Base-by-base conservation (phyloP, 2,888 invertebrate species). In the Dicranocentrus wangi region DNA sequence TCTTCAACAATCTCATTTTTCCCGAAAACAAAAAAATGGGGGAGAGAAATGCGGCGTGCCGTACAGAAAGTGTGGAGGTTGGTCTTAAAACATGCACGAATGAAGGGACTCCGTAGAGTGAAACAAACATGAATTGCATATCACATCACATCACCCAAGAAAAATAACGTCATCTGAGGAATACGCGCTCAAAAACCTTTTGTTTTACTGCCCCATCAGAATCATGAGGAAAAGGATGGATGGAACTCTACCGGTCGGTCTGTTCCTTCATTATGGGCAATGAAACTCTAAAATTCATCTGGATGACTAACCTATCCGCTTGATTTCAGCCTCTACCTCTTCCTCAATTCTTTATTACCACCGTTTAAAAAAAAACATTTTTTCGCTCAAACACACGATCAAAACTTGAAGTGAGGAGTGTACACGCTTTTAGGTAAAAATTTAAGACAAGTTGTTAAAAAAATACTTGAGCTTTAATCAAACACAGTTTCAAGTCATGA, bases 401-500 rank as follows among this genome's bases (percentile, higher is more conserved):
- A 58, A 27, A 25, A 5, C 7, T 39, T 13, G 13, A 39, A 39
- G 7, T 5, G 39, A 39, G n/a, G n/a, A n/a, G n/a, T n/a, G n/a
- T n/a, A 13, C 39, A 39, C 39, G 39, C 39, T 51, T 51, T 51
- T 51, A 17, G 17, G 51, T 19, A 63, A 53, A 70, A 51, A 63
- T 73, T 73, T 32, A 53, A 42, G 58, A 58, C 66, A 42, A 55
- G 58, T 42, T 58, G n/a, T 66, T 53, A 23, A 58, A 55, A 65
- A 66, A 13, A 51, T 7, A 27, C 15, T 43, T 42, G 51, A 58
- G 66, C 42, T 75, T 75, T 75, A 75, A 75, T 75, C 75, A 75
- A 66, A 75, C 53, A 58, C 70, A 53, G 65, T 27, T 58, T 66
- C 23, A 43, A 55, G 66, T 58, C 66, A 66, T 75, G 75, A 75